phyloP scores from a whole-genome alignment of 2,797 vertebrate species.

The Girardinus metallicus region DNA sequence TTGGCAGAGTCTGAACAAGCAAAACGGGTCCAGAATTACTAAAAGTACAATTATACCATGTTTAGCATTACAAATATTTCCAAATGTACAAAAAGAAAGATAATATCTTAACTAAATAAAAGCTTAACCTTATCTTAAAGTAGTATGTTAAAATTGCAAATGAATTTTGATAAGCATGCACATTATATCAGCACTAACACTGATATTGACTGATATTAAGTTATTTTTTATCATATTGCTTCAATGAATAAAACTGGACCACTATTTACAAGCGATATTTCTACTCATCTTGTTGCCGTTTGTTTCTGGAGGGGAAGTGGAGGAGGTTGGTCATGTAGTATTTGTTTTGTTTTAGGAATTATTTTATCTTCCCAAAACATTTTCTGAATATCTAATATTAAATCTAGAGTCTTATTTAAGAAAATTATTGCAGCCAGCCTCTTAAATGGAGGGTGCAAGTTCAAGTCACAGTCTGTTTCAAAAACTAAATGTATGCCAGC shows the following conservation, averaged over 20 bases:
- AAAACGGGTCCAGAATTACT: not conserved
- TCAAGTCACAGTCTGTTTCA: not conserved
- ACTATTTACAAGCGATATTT: too few relatives aligned
- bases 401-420: too few relatives aligned
- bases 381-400: not conserved
- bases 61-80: not conserved
- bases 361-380: not conserved
- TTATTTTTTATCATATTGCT: too few relatives aligned
- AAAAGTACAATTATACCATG: not conserved
- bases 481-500: not conserved
- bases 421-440: too few relatives aligned
- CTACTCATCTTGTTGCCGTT: too few relatives aligned
- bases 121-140: not conserved
- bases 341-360: not conserved
- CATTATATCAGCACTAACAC: too few relatives aligned
- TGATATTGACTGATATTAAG: too few relatives aligned
- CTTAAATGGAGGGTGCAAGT: not conserved
- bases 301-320: too few relatives aligned
- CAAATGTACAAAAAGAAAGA: not conserved
- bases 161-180: not conserved
- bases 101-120: not conserved
- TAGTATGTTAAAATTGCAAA: not conserved
- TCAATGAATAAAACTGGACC: too few relatives aligned
- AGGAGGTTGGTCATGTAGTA: too few relatives aligned
- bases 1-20: not conserved